Conservation (phyloP, 2,888 invertebrate genomes). For the Dasypolia templi region DNA sequence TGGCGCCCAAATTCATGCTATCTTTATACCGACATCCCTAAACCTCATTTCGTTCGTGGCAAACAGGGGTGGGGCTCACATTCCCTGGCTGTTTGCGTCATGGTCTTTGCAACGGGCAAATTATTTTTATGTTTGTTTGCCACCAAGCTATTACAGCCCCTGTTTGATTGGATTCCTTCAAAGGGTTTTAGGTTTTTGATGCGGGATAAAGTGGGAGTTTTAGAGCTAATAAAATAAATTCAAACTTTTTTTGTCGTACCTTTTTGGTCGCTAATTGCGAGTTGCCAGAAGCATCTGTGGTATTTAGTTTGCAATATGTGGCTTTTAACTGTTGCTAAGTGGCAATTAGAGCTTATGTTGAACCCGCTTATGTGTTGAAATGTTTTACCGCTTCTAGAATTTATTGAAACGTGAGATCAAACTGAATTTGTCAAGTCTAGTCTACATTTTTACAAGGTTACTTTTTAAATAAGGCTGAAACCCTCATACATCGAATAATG, state of each 20-base stretch:
- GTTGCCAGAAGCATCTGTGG: constrained; percentile 4
- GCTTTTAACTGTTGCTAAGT: not conserved
- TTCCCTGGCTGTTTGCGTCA: constrained; percentile 53
- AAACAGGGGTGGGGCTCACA: constrained; percentile 56
- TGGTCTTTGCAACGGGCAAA: constrained; percentile 42
- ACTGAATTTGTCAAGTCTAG: not conserved
- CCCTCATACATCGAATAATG: not conserved
- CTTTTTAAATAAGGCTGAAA: not conserved
- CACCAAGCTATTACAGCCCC: constrained; percentile 39
- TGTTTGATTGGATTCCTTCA: constrained; percentile 50
- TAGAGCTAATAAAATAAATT: not conserved
- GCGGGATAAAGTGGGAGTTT: not conserved
- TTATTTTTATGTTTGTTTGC: constrained; percentile 62
- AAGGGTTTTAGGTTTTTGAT: constrained; percentile 13
- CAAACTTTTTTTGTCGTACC: not conserved
- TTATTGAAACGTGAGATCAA: not conserved
- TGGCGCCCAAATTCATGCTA: constrained; percentile 3
- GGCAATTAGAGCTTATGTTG: constrained; percentile 1
- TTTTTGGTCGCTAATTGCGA: not conserved
- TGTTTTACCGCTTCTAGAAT: not conserved
- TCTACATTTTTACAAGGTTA: not conserved
- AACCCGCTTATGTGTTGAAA: not conserved
- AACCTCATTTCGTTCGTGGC: constrained; percentile 28
- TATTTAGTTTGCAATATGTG: not conserved
- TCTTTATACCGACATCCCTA: constrained; percentile 38